Evolutionary conservation across 2,888 invertebrate species (phyloP).

Genomic region (Megamerina dolium): DNA sequence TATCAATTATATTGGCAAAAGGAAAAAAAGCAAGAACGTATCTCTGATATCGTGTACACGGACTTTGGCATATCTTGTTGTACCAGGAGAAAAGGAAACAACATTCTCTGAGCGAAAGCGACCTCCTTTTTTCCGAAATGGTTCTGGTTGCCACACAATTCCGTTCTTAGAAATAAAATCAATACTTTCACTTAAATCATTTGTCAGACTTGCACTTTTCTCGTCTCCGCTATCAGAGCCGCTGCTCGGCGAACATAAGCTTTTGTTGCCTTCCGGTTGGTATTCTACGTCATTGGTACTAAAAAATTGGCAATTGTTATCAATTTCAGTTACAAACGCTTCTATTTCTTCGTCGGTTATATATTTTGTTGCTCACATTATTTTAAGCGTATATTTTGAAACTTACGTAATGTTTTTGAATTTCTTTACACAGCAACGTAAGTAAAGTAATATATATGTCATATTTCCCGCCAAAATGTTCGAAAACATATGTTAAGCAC

Average conservation of each 20-base stretch:
- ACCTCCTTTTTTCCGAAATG: neutral
- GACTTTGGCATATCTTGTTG: too few species aligned
- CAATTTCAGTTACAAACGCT: neutral
- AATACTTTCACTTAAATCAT: neutral
- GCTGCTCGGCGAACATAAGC: too few species aligned
- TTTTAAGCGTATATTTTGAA: too few species aligned
- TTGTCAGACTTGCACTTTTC: neutral
- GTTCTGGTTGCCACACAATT: slow-evolving; percentile 1
- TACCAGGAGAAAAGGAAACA: too few species aligned
- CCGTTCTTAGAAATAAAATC: neutral
- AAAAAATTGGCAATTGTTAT: neutral
- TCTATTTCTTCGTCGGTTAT: slow-evolving; percentile 3
- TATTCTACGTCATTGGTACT: too few species aligned
- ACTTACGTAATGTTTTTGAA: too few species aligned
- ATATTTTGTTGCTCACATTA: neutral
- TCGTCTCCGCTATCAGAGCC: neutral
- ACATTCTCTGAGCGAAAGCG: neutral
- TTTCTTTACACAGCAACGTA: too few species aligned
- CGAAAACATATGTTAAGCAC: slow-evolving; percentile 1
- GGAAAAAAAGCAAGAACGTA: too few species aligned
- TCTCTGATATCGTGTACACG: too few species aligned
- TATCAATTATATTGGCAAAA: slow-evolving; percentile 14
- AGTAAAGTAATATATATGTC: too few species aligned
- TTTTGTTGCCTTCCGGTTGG: too few species aligned
- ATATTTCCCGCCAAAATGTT: neutral